Base-by-base conservation (phyloP, 1,140 invertebrate genomes). In the Drosophila mauritiana region DNA sequence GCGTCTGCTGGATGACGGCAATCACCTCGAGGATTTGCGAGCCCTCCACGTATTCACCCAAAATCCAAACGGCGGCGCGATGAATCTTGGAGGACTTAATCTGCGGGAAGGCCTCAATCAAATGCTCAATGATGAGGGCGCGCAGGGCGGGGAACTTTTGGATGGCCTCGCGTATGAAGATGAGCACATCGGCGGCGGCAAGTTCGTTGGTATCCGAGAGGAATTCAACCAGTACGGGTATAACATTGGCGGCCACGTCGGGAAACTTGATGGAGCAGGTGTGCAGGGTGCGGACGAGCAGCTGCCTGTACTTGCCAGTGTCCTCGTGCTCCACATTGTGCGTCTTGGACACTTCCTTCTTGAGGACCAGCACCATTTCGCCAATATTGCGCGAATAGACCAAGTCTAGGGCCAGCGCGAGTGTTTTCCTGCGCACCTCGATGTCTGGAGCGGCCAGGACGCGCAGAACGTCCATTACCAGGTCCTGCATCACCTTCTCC, bases 381-480 rank as follows among this genome's bases (percentile, higher is more conserved):
- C 98, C 97, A 49, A 99, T 98, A 91, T 98, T 99, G 27, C 98
- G 94, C 1, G 97, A 96, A 8, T 97, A 97, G 11, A 99, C 97
- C 79, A 99, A 94, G 89, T 99, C 98, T 93, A 99, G 94, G 0
- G 97, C 97, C 12, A 97, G 90, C 63, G 94, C 95, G 3, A 99
- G 93, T 0, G 98, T 98, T 93, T 99, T 99, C 46, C 96, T 96
- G 49, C 97, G 93, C 8, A 97, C 98, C 94, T 99, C 99, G 64
- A 99, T 94, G 92, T 99, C 99, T 22, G 98, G 97, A 46, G 98
- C 96, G 77, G 97, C 95, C 40, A 99, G 93, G 25, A 99, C 98
- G 39, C 98, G 93, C 46, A 99, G 93, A 80, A 99, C 97, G 93
- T 99, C 99, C 99, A 99, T 99, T 12, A 99, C 98, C 37, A 99